Conservation (phyloP, 2,113 vertebrate species). For the Daphoenositta chrysoptera region DNA sequence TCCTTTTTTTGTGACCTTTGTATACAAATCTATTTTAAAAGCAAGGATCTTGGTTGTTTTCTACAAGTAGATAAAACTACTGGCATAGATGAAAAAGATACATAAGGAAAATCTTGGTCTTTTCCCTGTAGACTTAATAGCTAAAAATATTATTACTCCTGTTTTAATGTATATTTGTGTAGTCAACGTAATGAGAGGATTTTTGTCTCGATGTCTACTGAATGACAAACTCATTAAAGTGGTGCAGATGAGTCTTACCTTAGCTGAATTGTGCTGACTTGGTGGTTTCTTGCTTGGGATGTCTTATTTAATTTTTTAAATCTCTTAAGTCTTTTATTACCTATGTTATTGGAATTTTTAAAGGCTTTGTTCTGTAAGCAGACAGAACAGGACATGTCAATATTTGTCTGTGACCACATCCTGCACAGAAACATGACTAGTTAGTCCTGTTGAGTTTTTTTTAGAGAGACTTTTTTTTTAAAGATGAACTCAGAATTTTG, state of each 20-base stretch:
- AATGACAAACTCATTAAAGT: not conserved
- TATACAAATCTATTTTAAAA: not conserved
- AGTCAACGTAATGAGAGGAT: not conserved
- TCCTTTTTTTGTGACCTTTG: not conserved
- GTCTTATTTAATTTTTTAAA: not conserved
- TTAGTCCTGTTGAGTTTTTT: not conserved
- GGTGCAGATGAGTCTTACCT: not conserved
- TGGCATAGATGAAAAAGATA: not conserved
- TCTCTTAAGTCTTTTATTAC: not conserved
- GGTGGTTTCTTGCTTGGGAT: not conserved
- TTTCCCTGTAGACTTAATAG: not conserved
- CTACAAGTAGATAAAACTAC: not conserved
- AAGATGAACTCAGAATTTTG: constrained; percentile 6
- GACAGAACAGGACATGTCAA: constrained; percentile 38
- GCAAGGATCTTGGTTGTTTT: not conserved
- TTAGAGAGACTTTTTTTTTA: not conserved
- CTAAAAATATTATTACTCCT: not conserved
- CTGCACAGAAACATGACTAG: constrained; percentile 15
- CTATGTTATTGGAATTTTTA: constrained; percentile 2
- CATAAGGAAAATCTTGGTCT: not conserved
- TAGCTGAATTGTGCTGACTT: not conserved
- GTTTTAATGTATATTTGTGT: not conserved
- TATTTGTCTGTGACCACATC: constrained; percentile 46
- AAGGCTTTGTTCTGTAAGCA: constrained; percentile 23
- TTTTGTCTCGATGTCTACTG: not conserved